A percentile compares a stretch with the other conserved stretches of the same genome.
Evolutionary conservation across 2,113 vertebrate genomes (phyloP).

Genomic region (Beaufortia kweichowensis): DNA sequence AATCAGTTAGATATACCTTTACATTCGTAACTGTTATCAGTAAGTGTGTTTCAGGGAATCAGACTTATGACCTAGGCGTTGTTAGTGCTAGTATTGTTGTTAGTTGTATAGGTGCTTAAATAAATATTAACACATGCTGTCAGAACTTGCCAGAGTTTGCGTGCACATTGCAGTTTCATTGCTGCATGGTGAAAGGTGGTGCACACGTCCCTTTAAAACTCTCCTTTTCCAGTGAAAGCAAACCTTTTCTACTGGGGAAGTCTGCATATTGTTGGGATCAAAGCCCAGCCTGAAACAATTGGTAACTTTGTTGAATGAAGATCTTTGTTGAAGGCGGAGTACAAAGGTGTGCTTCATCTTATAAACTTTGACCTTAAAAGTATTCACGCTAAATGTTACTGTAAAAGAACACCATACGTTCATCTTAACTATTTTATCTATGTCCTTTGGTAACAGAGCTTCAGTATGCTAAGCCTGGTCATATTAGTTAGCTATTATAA

Average conservation of each 20-base stretch:
- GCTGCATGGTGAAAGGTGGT: too few relatives aligned
- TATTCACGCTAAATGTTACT: not conserved
- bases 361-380: not conserved
- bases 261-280: not conserved
- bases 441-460: not conserved
- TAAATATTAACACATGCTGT: too few relatives aligned
- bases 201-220: not conserved
- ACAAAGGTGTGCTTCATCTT: not conserved
- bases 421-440: not conserved
- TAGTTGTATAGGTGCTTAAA: too few relatives aligned
- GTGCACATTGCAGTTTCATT: too few relatives aligned
- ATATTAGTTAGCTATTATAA: too few relatives aligned
- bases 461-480: too few relatives aligned
- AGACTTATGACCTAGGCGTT: too few relatives aligned
- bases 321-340: not conserved
- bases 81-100: too few relatives aligned
- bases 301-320: conserved; percentile 26
- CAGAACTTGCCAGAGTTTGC: too few relatives aligned
- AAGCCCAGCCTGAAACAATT: conserved; percentile 30
- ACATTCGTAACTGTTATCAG: too few relatives aligned
- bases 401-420: not conserved
- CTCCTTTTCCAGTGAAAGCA: not conserved
- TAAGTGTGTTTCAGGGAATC: too few relatives aligned
- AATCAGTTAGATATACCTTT: too few relatives aligned
- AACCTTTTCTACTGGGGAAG: not conserved